These are phyloP conservation scores for Yasuhikotakia modesta DNA, from an alignment of 2,797 vertebrate species.

Conservation along the genomic window DNA sequence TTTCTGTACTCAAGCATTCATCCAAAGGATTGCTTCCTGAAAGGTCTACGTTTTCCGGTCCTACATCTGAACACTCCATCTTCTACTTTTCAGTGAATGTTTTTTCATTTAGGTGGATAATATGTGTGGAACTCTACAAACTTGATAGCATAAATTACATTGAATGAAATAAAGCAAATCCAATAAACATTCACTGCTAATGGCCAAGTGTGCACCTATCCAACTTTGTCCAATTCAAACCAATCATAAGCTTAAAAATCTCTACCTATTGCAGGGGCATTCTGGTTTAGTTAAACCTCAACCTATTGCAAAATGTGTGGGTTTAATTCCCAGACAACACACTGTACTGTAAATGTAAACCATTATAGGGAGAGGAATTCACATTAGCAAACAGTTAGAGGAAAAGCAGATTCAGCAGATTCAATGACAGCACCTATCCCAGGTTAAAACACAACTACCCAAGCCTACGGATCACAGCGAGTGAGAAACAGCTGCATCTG, in stretches of 20 bases:
- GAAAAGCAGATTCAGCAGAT: background rate
- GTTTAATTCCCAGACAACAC: too few species aligned
- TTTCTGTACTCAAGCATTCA: slow-evolving; percentile 56
- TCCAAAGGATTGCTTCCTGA: slow-evolving; percentile 46
- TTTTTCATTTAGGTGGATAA: slow-evolving; percentile 40
- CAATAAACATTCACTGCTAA: slow-evolving; percentile 37
- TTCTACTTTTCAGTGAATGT: slow-evolving; percentile 38
- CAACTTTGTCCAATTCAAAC: slow-evolving; percentile 10
- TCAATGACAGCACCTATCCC: slow-evolving; percentile 49
- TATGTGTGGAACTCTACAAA: slow-evolving; percentile 19
- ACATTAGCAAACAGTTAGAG: background rate
- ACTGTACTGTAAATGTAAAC: too few species aligned
- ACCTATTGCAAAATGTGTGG: too few species aligned
- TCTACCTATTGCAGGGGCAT: too few species aligned
- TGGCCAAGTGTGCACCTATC: background rate
- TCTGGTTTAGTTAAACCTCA: too few species aligned
- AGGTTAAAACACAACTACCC: slow-evolving; percentile 37
- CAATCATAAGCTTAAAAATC: background rate
- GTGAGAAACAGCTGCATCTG: slow-evolving; percentile 44
- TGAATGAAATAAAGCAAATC: slow-evolving; percentile 21
- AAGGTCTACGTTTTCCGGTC: slow-evolving; percentile 29
- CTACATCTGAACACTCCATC: slow-evolving; percentile 39
- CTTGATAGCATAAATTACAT: slow-evolving; percentile 18
- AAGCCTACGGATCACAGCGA: slow-evolving; percentile 22
- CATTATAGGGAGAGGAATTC: background rate